Percentiles rank a stretch among this genome's conserved stretches.
Evolutionary conservation across 2,113 vertebrate species (phyloP).

Genomic region (Calidris pygmaea): DNA sequence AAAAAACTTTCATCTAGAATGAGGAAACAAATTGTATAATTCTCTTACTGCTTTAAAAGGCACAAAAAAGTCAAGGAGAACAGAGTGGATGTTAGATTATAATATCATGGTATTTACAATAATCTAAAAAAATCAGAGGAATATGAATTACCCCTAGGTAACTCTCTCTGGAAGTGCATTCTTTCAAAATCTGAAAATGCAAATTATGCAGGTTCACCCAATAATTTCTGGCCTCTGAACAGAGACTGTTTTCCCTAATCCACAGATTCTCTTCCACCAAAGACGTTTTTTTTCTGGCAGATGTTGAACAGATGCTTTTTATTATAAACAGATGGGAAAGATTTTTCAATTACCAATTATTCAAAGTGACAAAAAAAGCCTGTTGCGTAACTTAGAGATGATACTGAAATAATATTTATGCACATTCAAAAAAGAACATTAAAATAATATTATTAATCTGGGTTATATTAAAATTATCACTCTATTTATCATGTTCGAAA

Average conservation of each 20-base stretch:
- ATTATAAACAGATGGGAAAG: slow-evolving; percentile 50
- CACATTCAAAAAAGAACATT: neutral
- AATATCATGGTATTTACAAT: neutral
- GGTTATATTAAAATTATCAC: neutral
- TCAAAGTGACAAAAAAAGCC: slow-evolving; percentile 38
- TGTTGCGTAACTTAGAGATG: slow-evolving; percentile 25
- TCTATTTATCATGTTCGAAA: neutral
- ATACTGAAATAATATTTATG: slow-evolving; percentile 29
- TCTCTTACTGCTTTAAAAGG: neutral
- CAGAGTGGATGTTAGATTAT: too few relatives aligned
- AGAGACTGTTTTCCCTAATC: neutral
- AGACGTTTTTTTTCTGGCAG: slow-evolving; percentile 39
- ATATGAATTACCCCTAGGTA: neutral
- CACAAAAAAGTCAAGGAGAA: neutral
- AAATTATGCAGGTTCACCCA: neutral
- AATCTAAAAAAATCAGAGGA: neutral
- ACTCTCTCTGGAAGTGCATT: neutral
- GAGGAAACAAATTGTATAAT: neutral
- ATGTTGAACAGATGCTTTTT: slow-evolving; percentile 72
- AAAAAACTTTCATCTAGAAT: neutral
- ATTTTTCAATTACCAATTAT: slow-evolving; percentile 61
- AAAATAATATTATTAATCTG: neutral
- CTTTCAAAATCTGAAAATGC: neutral
- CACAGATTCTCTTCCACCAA: neutral
- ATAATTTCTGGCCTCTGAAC: neutral